A percentile compares a stretch with the other conserved stretches of the same genome.
Evolutionary conservation across 2,113 vertebrate genomes (phyloP).

Genomic region (Petrocephalus zakoni): DNA sequence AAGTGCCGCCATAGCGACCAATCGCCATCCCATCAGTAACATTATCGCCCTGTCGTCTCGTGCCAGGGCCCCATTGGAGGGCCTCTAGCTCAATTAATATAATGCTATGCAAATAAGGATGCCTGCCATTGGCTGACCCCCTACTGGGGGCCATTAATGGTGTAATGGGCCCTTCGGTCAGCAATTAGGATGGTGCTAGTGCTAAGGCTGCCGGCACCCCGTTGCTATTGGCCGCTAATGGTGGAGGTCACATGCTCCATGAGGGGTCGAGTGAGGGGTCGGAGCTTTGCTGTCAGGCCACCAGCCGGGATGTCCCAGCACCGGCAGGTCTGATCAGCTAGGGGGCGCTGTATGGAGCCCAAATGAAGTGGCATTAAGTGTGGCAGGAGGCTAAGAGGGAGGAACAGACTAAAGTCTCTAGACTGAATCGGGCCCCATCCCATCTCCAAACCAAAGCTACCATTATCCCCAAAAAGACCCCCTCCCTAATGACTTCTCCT

Average conservation of each 20-base stretch:
- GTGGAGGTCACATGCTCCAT: slow-evolving; percentile 32
- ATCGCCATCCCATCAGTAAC: slow-evolving; percentile 82
- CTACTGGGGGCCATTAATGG: slow-evolving; percentile 73
- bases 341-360: neutral
- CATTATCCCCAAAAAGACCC: neutral
- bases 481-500: neutral
- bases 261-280: neutral
- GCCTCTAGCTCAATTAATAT: slow-evolving; percentile 85
- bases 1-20: slow-evolving; percentile 69
- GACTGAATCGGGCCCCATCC: neutral
- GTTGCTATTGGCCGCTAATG: slow-evolving; percentile 72
- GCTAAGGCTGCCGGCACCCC: slow-evolving; percentile 63
- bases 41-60: slow-evolving; percentile 68
- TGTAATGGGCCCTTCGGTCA: slow-evolving; percentile 88
- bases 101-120: slow-evolving; percentile 97
- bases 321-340: neutral
- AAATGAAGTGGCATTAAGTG: neutral
- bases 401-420: neutral
- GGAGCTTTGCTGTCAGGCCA: neutral
- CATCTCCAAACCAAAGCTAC: neutral
- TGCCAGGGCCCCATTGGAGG: slow-evolving; percentile 60
- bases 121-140: slow-evolving; percentile 75
- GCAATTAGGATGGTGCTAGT: slow-evolving; percentile 70
- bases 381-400: neutral
- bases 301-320: neutral